phyloP scores from a whole-genome alignment of 2,888 invertebrate genomes.

The Tiliacea aurago region DNA sequence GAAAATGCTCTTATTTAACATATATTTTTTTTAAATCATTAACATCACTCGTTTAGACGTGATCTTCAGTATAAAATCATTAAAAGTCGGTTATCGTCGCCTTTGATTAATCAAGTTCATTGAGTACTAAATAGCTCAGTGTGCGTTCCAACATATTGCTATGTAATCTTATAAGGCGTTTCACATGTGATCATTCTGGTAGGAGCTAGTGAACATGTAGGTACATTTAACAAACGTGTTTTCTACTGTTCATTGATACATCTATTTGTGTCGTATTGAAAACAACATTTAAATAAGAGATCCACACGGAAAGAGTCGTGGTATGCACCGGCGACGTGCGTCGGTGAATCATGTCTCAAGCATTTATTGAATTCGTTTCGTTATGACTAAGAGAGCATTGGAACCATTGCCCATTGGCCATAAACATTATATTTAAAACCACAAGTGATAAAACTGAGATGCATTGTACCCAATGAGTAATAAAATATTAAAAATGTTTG shows the following conservation, averaged over 20 bases:
- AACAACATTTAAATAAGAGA: constrained; percentile 39
- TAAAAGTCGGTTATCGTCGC: too few species aligned
- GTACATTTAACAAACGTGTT: constrained; percentile 14
- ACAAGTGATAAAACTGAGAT: constrained; percentile 68
- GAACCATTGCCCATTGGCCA: constrained; percentile 76
- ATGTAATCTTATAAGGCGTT: constrained; percentile 38
- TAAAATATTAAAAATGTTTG: constrained; percentile 41
- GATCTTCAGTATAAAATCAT: too few species aligned
- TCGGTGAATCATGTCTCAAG: constrained; percentile 82
- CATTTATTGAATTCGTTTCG: constrained; percentile 83
- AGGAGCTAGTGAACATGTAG: background rate
- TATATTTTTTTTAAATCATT: too few species aligned
- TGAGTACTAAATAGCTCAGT: background rate
- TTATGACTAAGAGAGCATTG: constrained; percentile 84
- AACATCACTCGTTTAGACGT: too few species aligned
- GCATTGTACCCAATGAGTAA: constrained; percentile 62
- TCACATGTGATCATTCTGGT: background rate
- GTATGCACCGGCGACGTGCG: constrained; percentile 69
- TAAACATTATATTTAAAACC: constrained; percentile 76
- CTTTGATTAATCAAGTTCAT: constrained; percentile 1
- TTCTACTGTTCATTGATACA: constrained; percentile 32
- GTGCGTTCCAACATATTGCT: constrained; percentile 34
- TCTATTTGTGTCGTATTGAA: constrained; percentile 13
- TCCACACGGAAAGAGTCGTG: constrained; percentile 59
- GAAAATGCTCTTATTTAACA: too few species aligned